Evolutionary conservation across 2,113 vertebrate species (phyloP), one percentile per base, ranked within the genome.

Genomic region (Perognathus longimembris): DNA sequence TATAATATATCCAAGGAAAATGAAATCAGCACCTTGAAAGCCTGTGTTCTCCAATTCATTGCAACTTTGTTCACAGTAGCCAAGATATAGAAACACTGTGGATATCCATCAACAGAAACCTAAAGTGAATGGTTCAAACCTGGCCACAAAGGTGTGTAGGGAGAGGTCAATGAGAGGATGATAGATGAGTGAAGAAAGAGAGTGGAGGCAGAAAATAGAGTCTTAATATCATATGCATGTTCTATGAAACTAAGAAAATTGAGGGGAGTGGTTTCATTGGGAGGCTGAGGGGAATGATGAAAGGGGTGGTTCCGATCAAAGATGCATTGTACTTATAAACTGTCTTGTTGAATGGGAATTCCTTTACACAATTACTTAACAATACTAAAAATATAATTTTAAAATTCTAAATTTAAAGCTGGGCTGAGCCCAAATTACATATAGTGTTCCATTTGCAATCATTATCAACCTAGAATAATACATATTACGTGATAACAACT

Each of bases 401-500:
- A 45, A 45, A 45, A 45, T 12, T 45, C 88, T 76, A 34, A 30
- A 38, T 84, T 74, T 77, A 78, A 36, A 89, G 36, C 75, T 94
- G 70, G 71, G 80, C 40, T 80, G 80, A 83, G 34, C 32, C 9
- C 63, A 18, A 34, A 34, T 15, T 67, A n/a, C 20, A 24, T 12
- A 7, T 32, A 15, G 9, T 45, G 45, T 45, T 45, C 45, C 66
- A 67, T 67, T 67, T 67, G 30, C 32, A 32, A n/a, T 67, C 32
- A 94, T 95, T 70, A 20, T 61, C 90, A 22, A 69, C 90, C 95
- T 90, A 93, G 89, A 95, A 85, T 45, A 94, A 97, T 96, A 89
- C 38, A 28, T 96, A 34, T n/a, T 69, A 69, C 22, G 34, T 69
- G 34, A 69, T 45, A 17, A 59, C 6, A 59, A 59, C 5, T 59